A percentile compares a stretch with the other conserved stretches of the same genome.
These are phyloP conservation scores for Xestia rhomboidea DNA, from an alignment of 2,888 invertebrate species.

Conservation along the genomic window DNA sequence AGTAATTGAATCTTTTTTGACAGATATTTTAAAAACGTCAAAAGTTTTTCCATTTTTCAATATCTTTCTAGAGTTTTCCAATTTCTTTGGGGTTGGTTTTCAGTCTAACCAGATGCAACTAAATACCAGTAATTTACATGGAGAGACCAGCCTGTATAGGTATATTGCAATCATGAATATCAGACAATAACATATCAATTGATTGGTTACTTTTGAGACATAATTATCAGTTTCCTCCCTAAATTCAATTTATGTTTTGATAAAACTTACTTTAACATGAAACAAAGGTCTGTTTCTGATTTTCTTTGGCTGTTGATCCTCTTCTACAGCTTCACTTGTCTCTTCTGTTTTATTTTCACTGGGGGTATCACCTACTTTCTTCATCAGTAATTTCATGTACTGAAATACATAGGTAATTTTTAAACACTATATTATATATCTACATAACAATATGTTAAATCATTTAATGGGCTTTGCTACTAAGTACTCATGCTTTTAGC, in stretches of 20 bases:
- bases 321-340: constrained; percentile 64
- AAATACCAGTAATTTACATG: background rate
- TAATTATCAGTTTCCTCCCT: background rate
- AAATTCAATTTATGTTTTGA: background rate
- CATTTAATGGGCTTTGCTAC: too few species aligned
- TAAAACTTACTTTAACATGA: constrained; percentile 83
- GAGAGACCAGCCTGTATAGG: background rate
- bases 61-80: background rate
- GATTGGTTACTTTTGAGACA: background rate
- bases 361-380: constrained; percentile 82
- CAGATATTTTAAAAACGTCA: background rate
- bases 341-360: constrained; percentile 69
- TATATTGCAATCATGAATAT: background rate
- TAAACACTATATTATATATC: too few species aligned
- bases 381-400: constrained; percentile 94
- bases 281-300: constrained; percentile 86
- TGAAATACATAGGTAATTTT: constrained; percentile 77
- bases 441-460: background rate
- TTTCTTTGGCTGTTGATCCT: constrained; percentile 78
- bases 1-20: background rate
- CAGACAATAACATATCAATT: too few species aligned
- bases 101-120: background rate
- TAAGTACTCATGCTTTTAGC: background rate
- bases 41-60: background rate
- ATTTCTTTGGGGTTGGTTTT: background rate